A percentile compares a stretch with the other conserved stretches of the same genome.
Evolutionary conservation across 2,113 vertebrate genomes (phyloP).

Genomic region (Brienomyrus brachyistius): DNA sequence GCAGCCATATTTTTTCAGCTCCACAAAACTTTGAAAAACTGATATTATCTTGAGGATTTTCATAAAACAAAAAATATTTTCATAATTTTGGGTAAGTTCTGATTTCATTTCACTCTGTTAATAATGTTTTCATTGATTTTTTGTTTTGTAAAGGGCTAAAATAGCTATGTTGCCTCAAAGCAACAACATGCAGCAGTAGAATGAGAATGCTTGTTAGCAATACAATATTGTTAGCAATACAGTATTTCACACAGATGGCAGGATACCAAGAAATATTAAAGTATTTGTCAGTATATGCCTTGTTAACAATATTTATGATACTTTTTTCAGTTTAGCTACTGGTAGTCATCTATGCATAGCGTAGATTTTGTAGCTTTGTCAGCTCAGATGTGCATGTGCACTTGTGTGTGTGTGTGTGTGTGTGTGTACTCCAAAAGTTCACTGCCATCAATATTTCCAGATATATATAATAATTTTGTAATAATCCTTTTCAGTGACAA

Average conservation of each 20-base stretch:
- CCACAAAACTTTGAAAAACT: too few relatives aligned
- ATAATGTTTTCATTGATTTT: background rate
- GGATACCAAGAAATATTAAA: background rate
- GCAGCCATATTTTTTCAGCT: too few relatives aligned
- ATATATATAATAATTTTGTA: background rate
- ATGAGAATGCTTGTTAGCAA: slow-evolving; percentile 2
- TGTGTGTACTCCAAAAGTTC: background rate
- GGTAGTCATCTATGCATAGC: background rate
- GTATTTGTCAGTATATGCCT: background rate
- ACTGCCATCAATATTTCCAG: background rate
- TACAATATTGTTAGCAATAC: background rate
- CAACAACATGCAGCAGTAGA: slow-evolving; percentile 2
- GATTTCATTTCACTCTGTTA: background rate
- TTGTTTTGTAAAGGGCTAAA: background rate
- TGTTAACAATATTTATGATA: background rate
- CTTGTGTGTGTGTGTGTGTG: background rate
- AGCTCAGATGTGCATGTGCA: background rate
- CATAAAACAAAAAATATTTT: too few relatives aligned
- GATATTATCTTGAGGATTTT: too few relatives aligned
- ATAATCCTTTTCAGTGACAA: too few relatives aligned
- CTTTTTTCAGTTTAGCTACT: background rate
- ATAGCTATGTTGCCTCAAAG: slow-evolving; percentile 8
- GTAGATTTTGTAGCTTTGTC: background rate
- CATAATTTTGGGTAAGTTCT: background rate
- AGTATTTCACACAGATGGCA: background rate